Evolutionary conservation across 2,113 vertebrate genomes (phyloP).

Genomic region (Esox niger): DNA sequence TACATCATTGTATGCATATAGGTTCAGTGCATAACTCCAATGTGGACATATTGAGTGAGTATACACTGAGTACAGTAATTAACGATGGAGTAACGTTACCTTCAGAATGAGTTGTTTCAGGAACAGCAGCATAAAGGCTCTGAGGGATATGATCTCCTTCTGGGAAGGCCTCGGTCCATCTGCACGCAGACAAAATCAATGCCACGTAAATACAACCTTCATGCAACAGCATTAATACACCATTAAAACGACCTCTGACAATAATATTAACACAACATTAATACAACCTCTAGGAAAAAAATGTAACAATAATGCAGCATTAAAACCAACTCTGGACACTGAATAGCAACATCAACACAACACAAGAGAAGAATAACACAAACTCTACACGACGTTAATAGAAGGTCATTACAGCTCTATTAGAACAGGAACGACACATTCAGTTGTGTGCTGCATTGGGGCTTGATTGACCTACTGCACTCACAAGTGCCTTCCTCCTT

Average conservation of each 20-base stretch:
- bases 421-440: too few species aligned
- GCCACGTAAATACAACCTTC: constrained; percentile 1
- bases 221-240: fast-evolving
- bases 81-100: constrained; percentile 63
- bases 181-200: constrained; percentile 62
- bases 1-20: too few species aligned
- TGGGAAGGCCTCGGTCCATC: constrained; percentile 94
- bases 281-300: background rate
- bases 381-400: constrained; percentile 9
- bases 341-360: constrained; percentile 28
- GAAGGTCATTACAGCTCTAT: constrained; percentile 9
- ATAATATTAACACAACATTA: constrained; percentile 13
- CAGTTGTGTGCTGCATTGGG: too few species aligned
- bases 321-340: constrained; percentile 22
- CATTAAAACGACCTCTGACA: constrained; percentile 17
- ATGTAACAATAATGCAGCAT: background rate
- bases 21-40: too few species aligned
- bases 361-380: background rate
- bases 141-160: constrained; percentile 96
- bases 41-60: too few species aligned
- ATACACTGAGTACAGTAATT: background rate
- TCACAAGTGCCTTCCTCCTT: too few species aligned
- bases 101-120: constrained; percentile 98
- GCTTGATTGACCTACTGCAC: too few species aligned
- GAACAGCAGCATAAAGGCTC: constrained; percentile 99